phyloP scores from a whole-genome alignment of 2,797 vertebrate species.

The Neomorphus geoffroyi region DNA sequence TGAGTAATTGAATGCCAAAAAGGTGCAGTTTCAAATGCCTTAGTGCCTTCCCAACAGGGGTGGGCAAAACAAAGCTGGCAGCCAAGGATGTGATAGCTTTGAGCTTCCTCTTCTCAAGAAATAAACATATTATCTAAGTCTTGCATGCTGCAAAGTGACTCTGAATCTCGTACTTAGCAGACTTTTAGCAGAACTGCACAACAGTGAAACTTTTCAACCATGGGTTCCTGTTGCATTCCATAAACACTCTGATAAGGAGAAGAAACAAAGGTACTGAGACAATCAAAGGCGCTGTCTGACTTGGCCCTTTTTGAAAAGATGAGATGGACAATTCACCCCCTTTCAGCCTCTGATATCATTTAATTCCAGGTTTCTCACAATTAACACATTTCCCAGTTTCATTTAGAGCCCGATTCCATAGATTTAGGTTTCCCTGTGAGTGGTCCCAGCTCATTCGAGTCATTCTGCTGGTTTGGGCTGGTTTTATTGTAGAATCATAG shows the following conservation, averaged over 20 bases:
- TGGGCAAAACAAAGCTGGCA: neutral
- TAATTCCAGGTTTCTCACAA: too few relatives aligned
- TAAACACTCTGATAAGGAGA: neutral
- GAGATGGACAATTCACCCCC: rapidly evolving
- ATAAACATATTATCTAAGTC: neutral
- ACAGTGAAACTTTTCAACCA: neutral
- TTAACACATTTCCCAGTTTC: neutral
- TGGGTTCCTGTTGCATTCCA: neutral
- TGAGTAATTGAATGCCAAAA: neutral
- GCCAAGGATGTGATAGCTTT: neutral
- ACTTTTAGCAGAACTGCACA: neutral
- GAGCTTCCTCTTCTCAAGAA: neutral
- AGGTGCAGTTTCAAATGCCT: neutral
- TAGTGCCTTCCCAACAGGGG: neutral
- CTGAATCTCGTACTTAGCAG: neutral
- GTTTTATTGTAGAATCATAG: too few relatives aligned
- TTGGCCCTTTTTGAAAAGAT: rapidly evolving
- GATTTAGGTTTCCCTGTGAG: neutral
- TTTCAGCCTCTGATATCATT: neutral
- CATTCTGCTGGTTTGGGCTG: too few relatives aligned
- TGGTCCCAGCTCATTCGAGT: neutral
- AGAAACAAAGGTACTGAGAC: neutral
- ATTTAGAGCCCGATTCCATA: rapidly evolving
- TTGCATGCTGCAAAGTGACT: neutral
- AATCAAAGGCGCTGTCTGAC: neutral